A percentile compares a stretch with the other conserved stretches of the same genome.
Conservation (phyloP, 2,888 invertebrate species). For the Opisthograptis luteolata region DNA sequence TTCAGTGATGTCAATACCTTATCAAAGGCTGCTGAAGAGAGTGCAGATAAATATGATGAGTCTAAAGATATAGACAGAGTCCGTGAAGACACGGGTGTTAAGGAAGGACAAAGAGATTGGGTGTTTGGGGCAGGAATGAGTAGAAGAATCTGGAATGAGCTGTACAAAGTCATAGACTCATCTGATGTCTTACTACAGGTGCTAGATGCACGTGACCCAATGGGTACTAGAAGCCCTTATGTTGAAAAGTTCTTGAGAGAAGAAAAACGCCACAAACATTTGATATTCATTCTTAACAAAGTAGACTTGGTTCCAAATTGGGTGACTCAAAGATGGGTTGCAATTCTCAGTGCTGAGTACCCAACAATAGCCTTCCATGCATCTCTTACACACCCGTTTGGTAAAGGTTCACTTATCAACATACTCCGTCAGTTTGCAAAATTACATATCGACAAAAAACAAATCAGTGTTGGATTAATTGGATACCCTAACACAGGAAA, state of each 20-base stretch:
- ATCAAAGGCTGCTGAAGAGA: slow-evolving; percentile 88
- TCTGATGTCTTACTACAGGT: slow-evolving; percentile 98
- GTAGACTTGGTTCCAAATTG: slow-evolving; percentile 98
- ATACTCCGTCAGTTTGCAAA: slow-evolving; percentile 97
- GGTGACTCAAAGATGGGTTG: slow-evolving; percentile 99
- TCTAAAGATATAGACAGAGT: slow-evolving; percentile 93
- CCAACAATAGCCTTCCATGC: slow-evolving; percentile 99
- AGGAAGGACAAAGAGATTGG: slow-evolving; percentile 94
- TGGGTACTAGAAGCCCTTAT: slow-evolving; percentile 97
- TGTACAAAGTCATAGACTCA: slow-evolving; percentile 99
- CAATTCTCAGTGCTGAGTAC: slow-evolving; percentile 95
- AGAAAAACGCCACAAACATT: slow-evolving; percentile 98
- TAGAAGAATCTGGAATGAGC: slow-evolving; percentile 98
- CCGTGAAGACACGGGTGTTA: slow-evolving; percentile 91
- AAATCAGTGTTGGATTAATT: slow-evolving; percentile 99
- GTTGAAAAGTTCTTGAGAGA: slow-evolving; percentile 96
- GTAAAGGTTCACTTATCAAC: slow-evolving; percentile 98
- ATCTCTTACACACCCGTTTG: slow-evolving; percentile 99
- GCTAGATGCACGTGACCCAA: slow-evolving; percentile 98
- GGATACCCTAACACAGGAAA: slow-evolving; percentile 99
- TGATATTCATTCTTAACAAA: slow-evolving; percentile 98
- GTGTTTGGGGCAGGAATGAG: slow-evolving; percentile 98
- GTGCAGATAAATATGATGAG: slow-evolving; percentile 90
- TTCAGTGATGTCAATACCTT: slow-evolving; percentile 91
- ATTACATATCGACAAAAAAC: slow-evolving; percentile 97